Evolutionary conservation across 2,113 vertebrate genomes (phyloP).

Genomic region (Pelvicachromis taeniatus): DNA sequence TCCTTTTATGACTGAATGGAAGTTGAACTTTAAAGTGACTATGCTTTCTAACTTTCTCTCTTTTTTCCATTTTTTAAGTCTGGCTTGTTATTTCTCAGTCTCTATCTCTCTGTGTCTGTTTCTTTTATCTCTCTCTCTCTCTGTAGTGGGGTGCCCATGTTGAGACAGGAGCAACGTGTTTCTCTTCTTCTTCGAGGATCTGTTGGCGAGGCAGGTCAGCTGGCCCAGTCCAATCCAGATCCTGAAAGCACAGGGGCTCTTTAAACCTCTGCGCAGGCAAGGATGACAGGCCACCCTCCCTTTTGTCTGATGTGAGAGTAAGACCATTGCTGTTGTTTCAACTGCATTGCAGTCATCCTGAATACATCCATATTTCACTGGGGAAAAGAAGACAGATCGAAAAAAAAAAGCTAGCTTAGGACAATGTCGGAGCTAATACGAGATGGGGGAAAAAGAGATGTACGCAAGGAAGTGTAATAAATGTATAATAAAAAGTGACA

Average conservation of each 20-base stretch:
- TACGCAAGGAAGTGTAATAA: background rate
- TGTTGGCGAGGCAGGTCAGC: background rate
- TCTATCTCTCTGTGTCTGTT: background rate
- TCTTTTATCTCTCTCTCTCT: constrained; percentile 5
- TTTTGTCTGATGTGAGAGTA: constrained; percentile 16
- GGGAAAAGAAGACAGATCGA: constrained; percentile 28
- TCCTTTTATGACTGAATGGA: background rate
- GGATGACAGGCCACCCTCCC: constrained; percentile 39
- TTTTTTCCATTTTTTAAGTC: background rate
- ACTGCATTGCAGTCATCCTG: constrained; percentile 65
- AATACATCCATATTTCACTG: constrained; percentile 23
- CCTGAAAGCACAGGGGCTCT: constrained; percentile 4
- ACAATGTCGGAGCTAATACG: background rate
- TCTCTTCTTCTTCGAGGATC: constrained; percentile 32
- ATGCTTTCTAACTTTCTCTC: background rate
- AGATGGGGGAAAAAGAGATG: background rate
- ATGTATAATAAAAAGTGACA: background rate
- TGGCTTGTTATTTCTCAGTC: background rate
- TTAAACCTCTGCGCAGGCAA: background rate
- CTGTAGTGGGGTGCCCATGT: background rate
- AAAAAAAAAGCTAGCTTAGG: constrained; percentile 30
- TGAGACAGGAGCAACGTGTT: background rate
- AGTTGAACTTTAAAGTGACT: background rate
- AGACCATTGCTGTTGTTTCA: constrained; percentile 43
- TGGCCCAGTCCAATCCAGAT: background rate